Base-by-base conservation (phyloP, 2,113 vertebrate species). In the Accipiter virgatus region DNA sequence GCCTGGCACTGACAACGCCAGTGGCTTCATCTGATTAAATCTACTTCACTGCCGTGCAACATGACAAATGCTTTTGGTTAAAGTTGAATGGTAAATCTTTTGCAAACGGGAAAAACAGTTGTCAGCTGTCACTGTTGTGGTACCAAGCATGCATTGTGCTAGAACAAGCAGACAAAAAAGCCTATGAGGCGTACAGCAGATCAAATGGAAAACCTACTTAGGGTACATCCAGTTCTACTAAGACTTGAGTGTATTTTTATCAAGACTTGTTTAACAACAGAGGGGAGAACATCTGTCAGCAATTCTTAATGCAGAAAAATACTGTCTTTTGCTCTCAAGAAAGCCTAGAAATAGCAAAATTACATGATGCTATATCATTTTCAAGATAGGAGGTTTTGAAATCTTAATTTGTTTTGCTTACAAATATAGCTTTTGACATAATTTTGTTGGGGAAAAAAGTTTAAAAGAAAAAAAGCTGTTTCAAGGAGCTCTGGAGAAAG, bases 11-110 rank as follows among this genome's bases (percentile, higher is more conserved):
- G 83, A 94, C 84, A 50, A 81, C 6, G 1, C 50, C 16, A 13
- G 50, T 63, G 86, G 88, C 80, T 80, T 84, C 91, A 38, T 90
- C 77, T 88, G 96, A 97, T 97, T 82, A 81, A 40, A 89, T 91
- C 92, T 97, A 80, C 97, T 98, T 94, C 92, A 19, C 29, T 88
- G 92, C 96, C 87, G 1, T 26, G 80, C 94, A 94, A 77, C 66
- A 34, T 71, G 95, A 95, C 91, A 90, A 96, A 85, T 81, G 92
- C 66, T 96, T 90, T 93, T 77, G 94, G 95, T 95, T 84, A 61
- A 29, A 84, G 85, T 53, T 96, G 95, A 97, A 96, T 79, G 94
- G 82, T 63, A 65, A 78, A 94, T 91, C 80, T 97, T 96, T 94
- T 87, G 88, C 88, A 81, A 90, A 94, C 48, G 93, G 93, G 79